A percentile compares a stretch with the other conserved stretches of the same genome.
phyloP scores from a whole-genome alignment of 2,113 vertebrate genomes.

The Castor canadensis region DNA sequence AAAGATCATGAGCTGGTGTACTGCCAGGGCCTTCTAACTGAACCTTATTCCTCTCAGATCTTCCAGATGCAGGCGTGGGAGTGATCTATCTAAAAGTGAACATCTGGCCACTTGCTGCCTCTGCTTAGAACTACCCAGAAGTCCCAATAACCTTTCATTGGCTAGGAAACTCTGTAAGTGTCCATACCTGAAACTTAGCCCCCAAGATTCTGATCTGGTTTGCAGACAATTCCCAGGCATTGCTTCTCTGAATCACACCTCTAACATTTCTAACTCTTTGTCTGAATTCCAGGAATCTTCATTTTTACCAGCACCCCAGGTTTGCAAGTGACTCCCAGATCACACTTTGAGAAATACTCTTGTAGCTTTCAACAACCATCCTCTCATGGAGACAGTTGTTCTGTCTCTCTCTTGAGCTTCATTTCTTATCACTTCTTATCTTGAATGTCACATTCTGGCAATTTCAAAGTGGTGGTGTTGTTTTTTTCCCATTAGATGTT shows the following conservation, averaged over 20 bases:
- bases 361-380: background rate
- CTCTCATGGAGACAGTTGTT: background rate
- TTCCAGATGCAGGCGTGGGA: conserved; percentile 2
- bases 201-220: background rate
- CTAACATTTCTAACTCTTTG: background rate
- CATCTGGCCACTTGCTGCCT: conserved; percentile 4
- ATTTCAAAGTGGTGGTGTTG: background rate
- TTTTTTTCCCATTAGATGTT: conserved; percentile 7
- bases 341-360: background rate
- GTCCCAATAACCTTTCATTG: background rate
- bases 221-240: background rate
- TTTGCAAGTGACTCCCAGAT: background rate
- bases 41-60: conserved; percentile 43
- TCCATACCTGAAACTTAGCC: background rate
- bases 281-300: background rate
- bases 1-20: background rate
- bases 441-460: conserved; percentile 7
- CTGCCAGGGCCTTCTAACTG: conserved; percentile 23
- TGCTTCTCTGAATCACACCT: background rate
- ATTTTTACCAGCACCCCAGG: background rate
- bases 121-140: background rate
- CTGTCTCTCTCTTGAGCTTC: background rate
- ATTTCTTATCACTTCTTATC: background rate
- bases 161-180: background rate
- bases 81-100: conserved; percentile 35